Evolutionary conservation across 2,113 vertebrate genomes (phyloP), one percentile per base, ranked within the genome.

Genomic region (Anas platyrhynchos): DNA sequence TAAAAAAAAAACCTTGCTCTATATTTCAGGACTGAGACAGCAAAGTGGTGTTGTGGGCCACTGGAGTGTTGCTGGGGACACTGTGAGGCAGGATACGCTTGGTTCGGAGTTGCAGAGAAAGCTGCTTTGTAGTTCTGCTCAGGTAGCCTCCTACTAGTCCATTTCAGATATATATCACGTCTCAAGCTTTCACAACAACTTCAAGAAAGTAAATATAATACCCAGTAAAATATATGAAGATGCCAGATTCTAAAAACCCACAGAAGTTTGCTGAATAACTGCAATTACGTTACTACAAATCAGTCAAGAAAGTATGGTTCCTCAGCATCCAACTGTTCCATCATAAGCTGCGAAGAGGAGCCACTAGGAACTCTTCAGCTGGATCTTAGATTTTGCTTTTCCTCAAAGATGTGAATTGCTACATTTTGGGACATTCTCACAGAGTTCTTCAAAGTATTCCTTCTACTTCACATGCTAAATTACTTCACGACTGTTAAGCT

Each of bases 191-290:
- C 72, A 94, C n/a, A 1, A 91, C 52, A 89, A 80, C 80, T 92
- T 96, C 56, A 93, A 83, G 68, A 75, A 93, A 92, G 84, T 48
- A 96, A 76, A 86, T 83, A 76, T 71, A 92, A 84, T 36, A 68
- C 44, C 59, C 32, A 11, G 34, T 69, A 86, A 91, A 79, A 92
- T 66, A 86, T 9, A 48, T 15, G 29, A 84, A 94, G 94, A 92
- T 92, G 87, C 78, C 95, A 92, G 38, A 91, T 69, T 95, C 85
- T 89, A 69, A 97, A 96, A 93, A 84, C 44, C 91, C 48, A 62
- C 27, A 85, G 48, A 36, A 80, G 15, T 65, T 82, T 83, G n/a
- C 27, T 63, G 59, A 91, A 50, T 90, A 72, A 91, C 78, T 93
- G 83, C 46, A 76, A 68, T 21, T 32, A 71, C 4, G 13, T 71